Percentiles rank a stretch among this genome's conserved stretches.
These are phyloP conservation scores for Rhabdomys dilectus DNA, from an alignment of 2,113 vertebrate genomes.

Conservation along the genomic window DNA sequence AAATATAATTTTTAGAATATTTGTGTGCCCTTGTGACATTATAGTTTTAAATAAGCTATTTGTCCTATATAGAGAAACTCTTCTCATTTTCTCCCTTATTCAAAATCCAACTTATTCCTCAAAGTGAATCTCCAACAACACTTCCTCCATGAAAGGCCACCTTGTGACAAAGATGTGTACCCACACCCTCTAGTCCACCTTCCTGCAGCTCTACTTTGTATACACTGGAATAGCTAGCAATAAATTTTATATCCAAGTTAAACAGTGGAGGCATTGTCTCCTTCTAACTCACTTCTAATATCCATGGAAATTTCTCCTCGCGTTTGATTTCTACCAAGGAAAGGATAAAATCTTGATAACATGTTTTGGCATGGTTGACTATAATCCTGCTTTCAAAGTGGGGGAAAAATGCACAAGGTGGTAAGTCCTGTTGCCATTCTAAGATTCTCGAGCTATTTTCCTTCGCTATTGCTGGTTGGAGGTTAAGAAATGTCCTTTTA, in stretches of 20 bases:
- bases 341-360: background rate
- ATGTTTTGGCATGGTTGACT: background rate
- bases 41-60: background rate
- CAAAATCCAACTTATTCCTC: background rate
- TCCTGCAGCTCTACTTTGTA: background rate
- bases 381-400: background rate
- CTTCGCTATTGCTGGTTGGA: background rate
- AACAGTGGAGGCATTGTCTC: background rate
- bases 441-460: background rate
- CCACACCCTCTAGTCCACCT: background rate
- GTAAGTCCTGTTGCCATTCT: background rate
- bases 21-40: background rate
- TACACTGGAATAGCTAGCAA: background rate
- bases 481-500: background rate
- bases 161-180: background rate
- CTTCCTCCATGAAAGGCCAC: background rate
- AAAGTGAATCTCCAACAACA: background rate
- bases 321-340: background rate
- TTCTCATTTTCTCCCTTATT: background rate
- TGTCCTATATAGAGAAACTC: background rate
- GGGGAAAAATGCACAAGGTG: background rate
- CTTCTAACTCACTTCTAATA: background rate
- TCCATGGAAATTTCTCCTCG: background rate
- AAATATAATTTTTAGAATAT: background rate
- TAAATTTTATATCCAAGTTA: background rate